Evolutionary conservation across 2,113 vertebrate species (phyloP), one percentile per base, ranked within the genome.

Genomic region (Nothocercus julius): DNA sequence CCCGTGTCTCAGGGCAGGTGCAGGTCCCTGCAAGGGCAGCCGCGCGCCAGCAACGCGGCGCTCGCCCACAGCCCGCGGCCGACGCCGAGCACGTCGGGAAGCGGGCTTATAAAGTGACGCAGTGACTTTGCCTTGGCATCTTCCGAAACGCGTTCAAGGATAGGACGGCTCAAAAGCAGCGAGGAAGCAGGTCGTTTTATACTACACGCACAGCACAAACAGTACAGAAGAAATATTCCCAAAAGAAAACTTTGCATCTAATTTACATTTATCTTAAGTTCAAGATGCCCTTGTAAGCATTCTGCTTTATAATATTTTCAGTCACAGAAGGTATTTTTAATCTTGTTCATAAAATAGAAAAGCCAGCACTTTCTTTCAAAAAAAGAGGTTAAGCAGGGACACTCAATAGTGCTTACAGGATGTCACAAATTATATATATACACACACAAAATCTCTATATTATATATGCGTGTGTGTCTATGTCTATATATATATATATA

Each of bases 341-440:
- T 58, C 30, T 58, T 58, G 30, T 32, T 58, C 28, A 18, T 32
- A 58, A 58, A 32, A 32, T 58, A 32, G 9, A 58, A 16, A 58
- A 58, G 54, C 54, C 54, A 32, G 54, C 30, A 32, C 54, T 58
- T 58, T 58, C 54, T 32, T 30, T 58, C 30, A 58, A 58, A 58
- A n/a, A 56, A 32, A 32, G 54, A 32, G 30, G 54, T 58, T 30
- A 30, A 32, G 10, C 54, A 58, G 30, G 30, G 30, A 58, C 16
- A 32, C 54, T 58, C 54, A 58, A 58, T 32, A 32, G 9, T 18
- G 28, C 54, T 58, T 30, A 32, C 13, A 58, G 28, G 28, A 58
- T 32, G 17, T 58, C 54, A 58, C 30, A 58, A 2, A 28, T 1
- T 12, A 17, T 3, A n/a, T 1, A 5, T 8, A 40, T 2, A 15